Conservation (phyloP, 2,113 vertebrate species). For the Lanius collurio region DNA sequence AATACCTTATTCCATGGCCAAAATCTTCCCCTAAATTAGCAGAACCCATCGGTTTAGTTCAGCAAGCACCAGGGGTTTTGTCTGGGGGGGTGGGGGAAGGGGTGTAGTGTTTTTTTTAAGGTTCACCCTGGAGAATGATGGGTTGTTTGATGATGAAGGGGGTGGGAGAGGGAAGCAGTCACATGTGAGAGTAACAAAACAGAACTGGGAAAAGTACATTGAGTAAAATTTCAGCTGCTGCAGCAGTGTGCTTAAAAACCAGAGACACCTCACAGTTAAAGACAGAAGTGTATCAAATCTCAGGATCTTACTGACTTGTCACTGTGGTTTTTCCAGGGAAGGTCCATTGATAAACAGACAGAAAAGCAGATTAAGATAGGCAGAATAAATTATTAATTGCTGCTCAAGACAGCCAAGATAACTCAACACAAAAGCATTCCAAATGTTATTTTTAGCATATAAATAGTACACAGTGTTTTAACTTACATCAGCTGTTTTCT, state of each 20-base stretch:
- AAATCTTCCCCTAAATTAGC: background rate
- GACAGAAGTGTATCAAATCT: background rate
- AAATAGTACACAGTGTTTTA: constrained; percentile 57
- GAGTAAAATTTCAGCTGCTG: background rate
- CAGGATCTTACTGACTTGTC: background rate
- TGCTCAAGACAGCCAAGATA: constrained; percentile 36
- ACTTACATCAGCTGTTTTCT: constrained; percentile 57
- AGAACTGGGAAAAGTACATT: background rate
- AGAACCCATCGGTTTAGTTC: background rate
- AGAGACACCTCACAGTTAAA: background rate
- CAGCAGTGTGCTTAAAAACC: background rate
- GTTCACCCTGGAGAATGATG: background rate
- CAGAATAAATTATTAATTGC: constrained; percentile 53
- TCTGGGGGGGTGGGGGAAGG: no score
- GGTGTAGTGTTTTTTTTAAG: background rate
- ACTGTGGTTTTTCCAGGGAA: background rate
- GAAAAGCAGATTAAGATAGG: constrained; percentile 27
- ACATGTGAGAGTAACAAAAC: background rate
- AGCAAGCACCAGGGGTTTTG: background rate
- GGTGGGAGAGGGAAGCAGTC: background rate
- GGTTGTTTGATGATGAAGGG: background rate
- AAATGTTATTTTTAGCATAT: constrained; percentile 54
- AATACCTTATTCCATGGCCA: background rate
- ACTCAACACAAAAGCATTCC: constrained; percentile 51
- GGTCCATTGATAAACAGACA: constrained; percentile 36